Base-by-base conservation (phyloP, 2,797 vertebrate species). In the Hippopotamyrus pictus region DNA sequence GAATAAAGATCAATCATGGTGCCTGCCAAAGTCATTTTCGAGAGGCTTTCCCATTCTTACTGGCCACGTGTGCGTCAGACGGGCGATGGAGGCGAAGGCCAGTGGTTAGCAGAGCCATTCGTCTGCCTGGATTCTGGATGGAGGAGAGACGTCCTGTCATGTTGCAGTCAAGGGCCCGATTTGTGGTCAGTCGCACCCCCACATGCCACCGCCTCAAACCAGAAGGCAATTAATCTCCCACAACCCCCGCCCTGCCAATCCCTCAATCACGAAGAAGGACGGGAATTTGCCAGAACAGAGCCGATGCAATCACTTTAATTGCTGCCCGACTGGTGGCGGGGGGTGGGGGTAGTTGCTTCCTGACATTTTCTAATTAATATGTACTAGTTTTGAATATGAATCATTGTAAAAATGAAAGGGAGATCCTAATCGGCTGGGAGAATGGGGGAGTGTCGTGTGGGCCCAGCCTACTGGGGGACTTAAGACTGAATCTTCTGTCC, bases 361-460 rank as follows among this genome's bases (percentile, higher is more conserved):
- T 59, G 33, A 57, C 86, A 87, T 87, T 87, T 86, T 87, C 51
- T 57, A 87, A 87, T 87, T 87, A 87, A 87, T 87, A 87, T 87
- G 14, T 87, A 87, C 51, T 41, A 87, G 86, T 87, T 87, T 57
- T 41, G 53, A 87, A 87, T 87, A 59, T 87, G 86, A 87, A 87
- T 87, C 53, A 87, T 25, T 41, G 86, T 57, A 33, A 87, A 59
- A 54, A 59, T 87, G 25, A 87, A 87, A n/a, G 51, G 25, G 11
- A 53, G 85, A 59, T 33, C 33, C 29, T 87, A 85, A 48, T 85
- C 46, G 5, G 44, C 44, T 22, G 48, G 12, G 19, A 50, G 48
- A 85, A 85, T 83, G 48, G 82, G 82, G n/a, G 22, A 25, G 9
- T 44, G 82, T 4, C 0, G 19, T 8, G 2, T 85, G 82, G 22